Conservation (phyloP, 1,140 invertebrate species). For the Leptinotarsa defecta region DNA sequence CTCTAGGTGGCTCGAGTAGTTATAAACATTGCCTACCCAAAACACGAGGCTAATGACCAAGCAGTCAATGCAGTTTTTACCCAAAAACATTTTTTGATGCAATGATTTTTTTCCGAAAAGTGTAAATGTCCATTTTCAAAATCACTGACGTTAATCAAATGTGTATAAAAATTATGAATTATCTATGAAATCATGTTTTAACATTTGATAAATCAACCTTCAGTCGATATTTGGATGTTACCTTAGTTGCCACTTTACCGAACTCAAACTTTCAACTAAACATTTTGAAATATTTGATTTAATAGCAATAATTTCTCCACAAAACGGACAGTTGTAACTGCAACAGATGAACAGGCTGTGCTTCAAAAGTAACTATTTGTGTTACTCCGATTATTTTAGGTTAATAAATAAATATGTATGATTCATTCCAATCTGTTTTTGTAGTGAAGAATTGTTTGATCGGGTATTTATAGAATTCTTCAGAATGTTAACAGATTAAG, state of each 20-base stretch:
- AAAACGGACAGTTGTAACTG: slow-evolving; percentile 42
- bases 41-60: too few species aligned
- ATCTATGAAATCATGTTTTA: background rate
- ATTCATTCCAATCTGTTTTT: slow-evolving; percentile 45
- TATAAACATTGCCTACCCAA: too few species aligned
- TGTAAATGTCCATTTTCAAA: too few species aligned
- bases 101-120: too few species aligned
- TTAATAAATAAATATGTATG: slow-evolving; percentile 37
- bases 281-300: slow-evolving; percentile 8
- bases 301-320: slow-evolving; percentile 8
- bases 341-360: slow-evolving; percentile 49
- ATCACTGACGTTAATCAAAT: too few species aligned
- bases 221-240: slow-evolving; percentile 5
- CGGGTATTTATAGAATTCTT: background rate
- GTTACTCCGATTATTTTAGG: slow-evolving; percentile 42
- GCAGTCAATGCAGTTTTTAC: too few species aligned
- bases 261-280: slow-evolving; percentile 6
- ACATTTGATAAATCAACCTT: background rate
- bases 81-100: too few species aligned
- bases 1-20: too few species aligned
- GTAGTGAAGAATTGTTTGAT: slow-evolving; percentile 16
- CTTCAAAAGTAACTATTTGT: slow-evolving; percentile 43
- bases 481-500: slow-evolving; percentile 17
- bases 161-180: background rate
- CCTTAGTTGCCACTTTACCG: slow-evolving; percentile 9